Base-by-base conservation (phyloP, 2,113 vertebrate species). In the Eudorcas thomsonii region DNA sequence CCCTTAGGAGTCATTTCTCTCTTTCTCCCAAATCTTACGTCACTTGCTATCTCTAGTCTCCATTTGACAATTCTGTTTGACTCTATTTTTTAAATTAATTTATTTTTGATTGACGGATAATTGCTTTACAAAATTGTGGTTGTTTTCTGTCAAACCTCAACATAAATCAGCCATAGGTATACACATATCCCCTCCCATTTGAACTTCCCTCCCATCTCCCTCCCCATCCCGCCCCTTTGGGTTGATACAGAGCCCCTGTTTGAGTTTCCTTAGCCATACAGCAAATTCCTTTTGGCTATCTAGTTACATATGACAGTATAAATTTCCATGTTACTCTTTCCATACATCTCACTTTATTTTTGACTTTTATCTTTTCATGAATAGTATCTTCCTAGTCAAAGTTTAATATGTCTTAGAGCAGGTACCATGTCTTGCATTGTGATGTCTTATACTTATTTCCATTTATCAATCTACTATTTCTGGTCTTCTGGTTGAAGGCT, bases 381-480 rank as follows among this genome's bases (percentile, higher is more conserved):
- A 88, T 93, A 64, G 55, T 55, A 50, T 78, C 13, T 91, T 93
- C 82, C 91, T 89, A 36, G n/a, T 4, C n/a, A 80, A 96, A 93
- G 9, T 39, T 91, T 95, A 97, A 83, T 90, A 45, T 93, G 90
- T 57, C 33, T 91, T 60, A 91, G 52, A 93, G 48, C 6, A 81
- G 8, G 5, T n/a, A 85, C n/a, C 15, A 30, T 80, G 23, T 91
- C 90, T 91, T 43, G 23, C 88, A 81, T 77, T 88, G 88, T 78
- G 71, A 82, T 83, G 6, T 4, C 11, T 88, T 93, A 55, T 55
- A 50, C 10, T 90, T 88, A 93, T 90, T 94, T 96, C 85, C 19
- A 85, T 88, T 98, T 64, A 84, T 90, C 88, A 93, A 59, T 64
- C 33, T 81, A 48, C 54, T 50, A 82, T 90, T 98, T 97, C 43